A percentile compares a stretch with the other conserved stretches of the same genome.
Conservation (phyloP, 2,113 vertebrate genomes). For the Leiothrix lutea region DNA sequence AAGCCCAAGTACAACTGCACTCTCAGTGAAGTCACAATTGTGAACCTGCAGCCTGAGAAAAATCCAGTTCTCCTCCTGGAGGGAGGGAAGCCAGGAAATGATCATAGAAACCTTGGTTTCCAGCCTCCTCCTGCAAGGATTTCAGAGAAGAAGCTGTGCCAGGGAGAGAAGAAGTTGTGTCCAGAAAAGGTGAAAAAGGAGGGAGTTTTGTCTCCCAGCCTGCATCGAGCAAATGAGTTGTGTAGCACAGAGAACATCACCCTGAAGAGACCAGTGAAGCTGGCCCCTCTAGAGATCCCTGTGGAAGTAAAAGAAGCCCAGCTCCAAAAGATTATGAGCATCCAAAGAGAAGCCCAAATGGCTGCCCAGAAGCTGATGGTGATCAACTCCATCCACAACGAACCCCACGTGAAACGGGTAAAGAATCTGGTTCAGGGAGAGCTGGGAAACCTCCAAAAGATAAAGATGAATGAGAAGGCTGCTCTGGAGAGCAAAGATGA, state of each 20-base stretch:
- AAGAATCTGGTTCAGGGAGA: conserved; percentile 49
- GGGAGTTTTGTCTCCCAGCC: neutral
- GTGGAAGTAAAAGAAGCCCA: conserved; percentile 76
- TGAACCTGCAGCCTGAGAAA: conserved; percentile 62
- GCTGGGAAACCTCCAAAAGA: conserved; percentile 31
- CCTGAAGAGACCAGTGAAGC: conserved; percentile 68
- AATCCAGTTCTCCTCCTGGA: neutral
- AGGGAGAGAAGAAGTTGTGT: conserved; percentile 12
- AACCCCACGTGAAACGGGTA: conserved; percentile 30
- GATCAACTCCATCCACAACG: neutral
- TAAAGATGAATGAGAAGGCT: conserved; percentile 1
- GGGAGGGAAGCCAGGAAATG: neutral
- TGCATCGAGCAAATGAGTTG: neutral
- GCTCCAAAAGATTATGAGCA: conserved; percentile 69
- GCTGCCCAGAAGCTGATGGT: conserved; percentile 21
- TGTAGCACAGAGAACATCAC: conserved; percentile 32
- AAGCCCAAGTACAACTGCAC: conserved; percentile 66
- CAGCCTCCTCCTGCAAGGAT: conserved; percentile 27
- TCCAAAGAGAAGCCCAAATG: conserved; percentile 61
- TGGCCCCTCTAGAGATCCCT: conserved; percentile 77
- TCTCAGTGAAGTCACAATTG: conserved; percentile 63
- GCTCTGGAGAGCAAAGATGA: conserved; percentile 4
- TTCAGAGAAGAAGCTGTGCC: conserved; percentile 6
- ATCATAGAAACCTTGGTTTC: neutral
- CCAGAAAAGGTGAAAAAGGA: conserved; percentile 37